Evolutionary conservation across 2,113 vertebrate genomes (phyloP), one percentile per base, ranked within the genome.

Genomic region (Tonatia bakeri): DNA sequence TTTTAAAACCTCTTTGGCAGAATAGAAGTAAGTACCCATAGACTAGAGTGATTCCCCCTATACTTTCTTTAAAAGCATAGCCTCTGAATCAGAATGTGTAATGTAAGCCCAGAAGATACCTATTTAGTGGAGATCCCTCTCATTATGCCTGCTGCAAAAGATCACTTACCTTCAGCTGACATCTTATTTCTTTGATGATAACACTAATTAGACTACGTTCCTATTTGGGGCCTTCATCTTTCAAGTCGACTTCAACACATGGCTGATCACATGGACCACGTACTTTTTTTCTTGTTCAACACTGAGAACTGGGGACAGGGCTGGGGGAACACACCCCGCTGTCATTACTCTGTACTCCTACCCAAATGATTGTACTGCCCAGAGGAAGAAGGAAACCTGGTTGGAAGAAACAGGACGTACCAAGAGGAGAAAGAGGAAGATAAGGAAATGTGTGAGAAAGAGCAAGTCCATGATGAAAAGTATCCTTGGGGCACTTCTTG

Each of bases 1-100:
- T 97, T 96, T 47, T 56, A 96, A 97, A 98, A 94, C 67, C 90
- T 96, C 85, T 70, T 52, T 56, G 65, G 73, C 76, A 67, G 80
- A 70, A 45, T 0, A 80, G 56, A 92, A 86, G 26, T 76, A 84
- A 94, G 45, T 87, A 45, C 52, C 59, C 67, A 45, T 22, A 92
- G 13, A 33, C 26, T 56, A 59, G 5, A 94, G 11, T 38, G 40
- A 43, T 52, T 90, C 40, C 72, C 19, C 24, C 50, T 94, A 80
- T 69, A 40, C 95, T 45, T 94, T 69, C 47, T 77, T 90, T 76
- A 40, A 75, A 94, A 95, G 65, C 36, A 12, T 1, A 24, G 12
- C 16, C 47, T 83, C 91, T 91, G 82, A 80, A 61, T 89, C 65
- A 54, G 28, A 56, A 52, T 43, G 33, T 87, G 16, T 31, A 5